Base-by-base conservation (phyloP, 2,797 vertebrate species). In the Cynodonichthys magdalenae region DNA sequence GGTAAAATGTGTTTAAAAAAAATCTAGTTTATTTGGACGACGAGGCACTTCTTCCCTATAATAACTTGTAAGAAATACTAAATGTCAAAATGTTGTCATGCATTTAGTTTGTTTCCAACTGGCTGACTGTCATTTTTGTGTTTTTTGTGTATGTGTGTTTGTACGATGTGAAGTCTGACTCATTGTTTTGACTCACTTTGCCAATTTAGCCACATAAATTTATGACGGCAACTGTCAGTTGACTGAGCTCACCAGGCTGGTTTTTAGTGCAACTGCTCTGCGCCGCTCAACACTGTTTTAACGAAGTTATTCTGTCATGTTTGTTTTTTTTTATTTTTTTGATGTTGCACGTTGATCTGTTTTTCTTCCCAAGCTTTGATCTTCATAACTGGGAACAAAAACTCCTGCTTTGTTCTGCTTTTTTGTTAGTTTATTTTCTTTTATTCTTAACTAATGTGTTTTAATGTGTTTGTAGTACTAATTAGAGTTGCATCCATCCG, bases 21-120 rank as follows among this genome's bases (percentile, higher is more conserved):
- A 57, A 55, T 52, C 11, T 51, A 59, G 27, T 34, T 75, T 66
- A 62, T 48, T 69, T 66, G 50, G 27, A 67, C 46, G 67, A 69
- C 56, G n/a, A 61, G 48, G 34, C 54, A 0, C 17, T 15, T 48
- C 28, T 66, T 53, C 24, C 61, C 29, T 68, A 20, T 34, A 15
- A 31, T 58, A 64, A 75, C 31, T 52, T 79, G 63, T 76, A 57
- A 60, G 18, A 66, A 70, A 68, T 55, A 63, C 74, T 54, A 79
- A 80, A 82, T 77, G 72, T 77, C 68, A 78, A 20, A 68, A 63
- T 65, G 59, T 69, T 69, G 46, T 64, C 69, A 55, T 34, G 12
- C 27, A 18, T 75, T 71, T 39, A 59, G 50, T 71, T 4, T 3
- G 14, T 34, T 4, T 68, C 64, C 55, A 71, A 57, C 61, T 74